A percentile compares a stretch with the other conserved stretches of the same genome.
phyloP scores from a whole-genome alignment of 2,113 vertebrate genomes.

The Callithrix jacchus region DNA sequence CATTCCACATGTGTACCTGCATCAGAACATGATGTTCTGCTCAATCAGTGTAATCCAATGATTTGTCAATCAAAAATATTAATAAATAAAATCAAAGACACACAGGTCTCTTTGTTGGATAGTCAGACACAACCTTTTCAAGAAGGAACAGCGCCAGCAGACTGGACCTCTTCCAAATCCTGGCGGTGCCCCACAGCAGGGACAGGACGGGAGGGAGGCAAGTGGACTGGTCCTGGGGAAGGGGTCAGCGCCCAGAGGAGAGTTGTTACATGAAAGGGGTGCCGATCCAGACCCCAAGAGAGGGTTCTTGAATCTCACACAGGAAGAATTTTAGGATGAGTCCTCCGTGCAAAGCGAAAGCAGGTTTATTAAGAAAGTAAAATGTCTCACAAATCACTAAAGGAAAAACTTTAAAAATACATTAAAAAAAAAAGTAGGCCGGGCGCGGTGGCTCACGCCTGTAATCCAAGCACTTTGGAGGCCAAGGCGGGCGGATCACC shows the following conservation, averaged over 20 bases:
- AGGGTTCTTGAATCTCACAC: too few species aligned
- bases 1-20: not conserved
- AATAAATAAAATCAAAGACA: not conserved
- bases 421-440: too few species aligned
- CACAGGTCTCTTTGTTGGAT: not conserved
- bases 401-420: too few species aligned
- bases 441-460: too few species aligned
- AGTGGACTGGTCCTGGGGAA: not conserved
- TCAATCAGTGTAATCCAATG: not conserved
- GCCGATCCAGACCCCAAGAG: too few species aligned
- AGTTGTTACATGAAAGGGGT: too few species aligned
- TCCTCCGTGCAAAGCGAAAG: too few species aligned
- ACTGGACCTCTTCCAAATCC: not conserved
- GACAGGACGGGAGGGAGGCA: not conserved
- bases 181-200: not conserved
- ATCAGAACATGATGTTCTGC: not conserved
- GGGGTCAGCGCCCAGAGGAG: fast-evolving
- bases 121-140: not conserved
- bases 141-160: not conserved
- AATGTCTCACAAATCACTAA: too few species aligned
- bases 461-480: too few species aligned
- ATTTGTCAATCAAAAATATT: not conserved
- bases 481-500: too few species aligned
- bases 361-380: too few species aligned
- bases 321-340: too few species aligned